Percentiles rank a stretch among this genome's conserved stretches.
Evolutionary conservation across 2,113 vertebrate genomes (phyloP).

Genomic region (Entomyzon cyanotis): DNA sequence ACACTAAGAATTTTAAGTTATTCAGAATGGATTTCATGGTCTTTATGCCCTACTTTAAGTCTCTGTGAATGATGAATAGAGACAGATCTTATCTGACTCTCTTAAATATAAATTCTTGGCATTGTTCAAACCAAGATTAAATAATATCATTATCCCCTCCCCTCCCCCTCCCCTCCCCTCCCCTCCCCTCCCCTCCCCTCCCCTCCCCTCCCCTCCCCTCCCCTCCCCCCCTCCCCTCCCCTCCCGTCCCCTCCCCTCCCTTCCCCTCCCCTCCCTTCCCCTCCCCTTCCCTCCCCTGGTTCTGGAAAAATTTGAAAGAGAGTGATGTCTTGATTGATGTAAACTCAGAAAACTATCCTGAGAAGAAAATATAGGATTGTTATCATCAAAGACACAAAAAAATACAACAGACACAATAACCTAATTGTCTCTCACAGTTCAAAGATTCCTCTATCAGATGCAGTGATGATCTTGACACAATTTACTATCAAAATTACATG

Average conservation of each 20-base stretch:
- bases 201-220: not conserved
- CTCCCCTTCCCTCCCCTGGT: too few species aligned
- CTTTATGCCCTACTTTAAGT: slow-evolving; percentile 6
- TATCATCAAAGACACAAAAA: slow-evolving; percentile 5
- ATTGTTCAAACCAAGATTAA: slow-evolving; percentile 4
- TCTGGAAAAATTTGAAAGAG: not conserved
- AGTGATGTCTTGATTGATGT: not conserved
- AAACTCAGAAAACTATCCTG: slow-evolving; percentile 1
- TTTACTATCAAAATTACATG: not conserved
- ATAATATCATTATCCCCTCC: not conserved
- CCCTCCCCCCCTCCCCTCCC: not conserved
- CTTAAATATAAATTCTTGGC: not conserved
- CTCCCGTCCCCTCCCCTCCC: too few species aligned
- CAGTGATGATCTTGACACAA: not conserved
- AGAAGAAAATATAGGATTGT: not conserved
- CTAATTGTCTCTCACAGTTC: not conserved
- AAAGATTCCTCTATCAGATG: not conserved
- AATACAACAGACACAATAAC: not conserved
- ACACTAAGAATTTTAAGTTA: not conserved
- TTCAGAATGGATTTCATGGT: not conserved
- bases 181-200: too few species aligned
- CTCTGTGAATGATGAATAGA: not conserved
- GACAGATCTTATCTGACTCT: not conserved
- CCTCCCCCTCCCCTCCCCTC: not conserved
- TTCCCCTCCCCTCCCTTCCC: too few species aligned